A percentile compares a stretch with the other conserved stretches of the same genome.
Conservation (phyloP, 2,797 vertebrate species). For the Rousettus madagascariensis region DNA sequence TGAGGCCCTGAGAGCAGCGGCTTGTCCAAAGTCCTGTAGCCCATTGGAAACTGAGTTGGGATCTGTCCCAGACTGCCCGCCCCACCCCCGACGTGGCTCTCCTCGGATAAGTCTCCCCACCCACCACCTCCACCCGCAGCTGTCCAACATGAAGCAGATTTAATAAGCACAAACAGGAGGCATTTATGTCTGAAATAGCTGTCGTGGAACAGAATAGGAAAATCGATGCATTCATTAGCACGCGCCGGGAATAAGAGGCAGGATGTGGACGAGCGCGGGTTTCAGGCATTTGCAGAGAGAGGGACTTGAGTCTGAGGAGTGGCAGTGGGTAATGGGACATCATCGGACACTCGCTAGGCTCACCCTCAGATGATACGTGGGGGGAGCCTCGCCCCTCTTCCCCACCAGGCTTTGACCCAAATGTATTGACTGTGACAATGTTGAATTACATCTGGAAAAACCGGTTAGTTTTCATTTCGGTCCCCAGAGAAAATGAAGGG, state of each 20-base stretch:
- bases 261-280: not conserved
- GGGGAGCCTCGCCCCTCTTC: not conserved
- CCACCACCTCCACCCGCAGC: not conserved
- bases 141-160: constrained; percentile 76
- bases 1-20: not conserved
- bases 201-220: constrained; percentile 80
- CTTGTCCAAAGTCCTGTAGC: not conserved
- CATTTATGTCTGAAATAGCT: constrained; percentile 84
- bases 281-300: constrained; percentile 29
- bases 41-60: not conserved
- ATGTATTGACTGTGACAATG: not conserved
- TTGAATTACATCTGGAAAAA: constrained; percentile 37
- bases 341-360: not conserved
- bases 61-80: not conserved
- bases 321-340: not conserved
- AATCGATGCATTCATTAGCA: constrained; percentile 84
- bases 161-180: constrained; percentile 83
- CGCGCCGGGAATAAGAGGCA: constrained; percentile 37
- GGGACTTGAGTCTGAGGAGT: not conserved
- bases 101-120: not conserved
- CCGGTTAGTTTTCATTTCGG: not conserved
- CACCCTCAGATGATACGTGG: not conserved
- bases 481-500: constrained; percentile 39
- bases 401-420: constrained; percentile 21
- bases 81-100: not conserved